Percentiles rank a stretch among this genome's conserved stretches.
These are phyloP conservation scores for Ceratothoa steindachneri DNA, from an alignment of 2,888 invertebrate genomes.

Conservation along the genomic window DNA sequence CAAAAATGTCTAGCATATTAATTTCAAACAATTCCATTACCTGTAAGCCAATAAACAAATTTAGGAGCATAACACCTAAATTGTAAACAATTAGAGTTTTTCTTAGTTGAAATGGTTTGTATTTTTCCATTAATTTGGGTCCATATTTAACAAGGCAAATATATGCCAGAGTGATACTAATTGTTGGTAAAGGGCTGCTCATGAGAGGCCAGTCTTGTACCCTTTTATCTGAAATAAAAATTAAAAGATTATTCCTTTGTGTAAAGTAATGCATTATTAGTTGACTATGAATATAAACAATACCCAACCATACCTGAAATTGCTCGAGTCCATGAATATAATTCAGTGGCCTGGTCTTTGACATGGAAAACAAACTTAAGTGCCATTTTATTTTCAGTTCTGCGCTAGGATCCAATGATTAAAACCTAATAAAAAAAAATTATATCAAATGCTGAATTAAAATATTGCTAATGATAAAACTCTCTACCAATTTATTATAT, in stretches of 20 bases:
- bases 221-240: slow-evolving; percentile 60
- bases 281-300: no score
- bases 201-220: slow-evolving; percentile 81
- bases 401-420: no score
- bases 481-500: no score
- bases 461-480: no score
- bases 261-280: no score
- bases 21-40: no score
- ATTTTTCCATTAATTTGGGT: slow-evolving; percentile 73
- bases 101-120: slow-evolving; percentile 70
- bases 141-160: slow-evolving; percentile 73
- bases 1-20: no score
- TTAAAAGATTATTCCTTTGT: no score
- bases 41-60: slow-evolving; percentile 77
- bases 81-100: slow-evolving; percentile 80
- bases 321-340: background rate
- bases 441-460: no score
- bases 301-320: background rate
- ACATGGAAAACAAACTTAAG: background rate
- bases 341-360: background rate
- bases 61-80: slow-evolving; percentile 73
- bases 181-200: slow-evolving; percentile 71
- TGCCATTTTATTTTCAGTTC: no score
- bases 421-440: no score
- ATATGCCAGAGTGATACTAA: slow-evolving; percentile 67